A percentile compares a stretch with the other conserved stretches of the same genome.
phyloP scores from a whole-genome alignment of 2,113 vertebrate species.

The Geococcyx californianus region DNA sequence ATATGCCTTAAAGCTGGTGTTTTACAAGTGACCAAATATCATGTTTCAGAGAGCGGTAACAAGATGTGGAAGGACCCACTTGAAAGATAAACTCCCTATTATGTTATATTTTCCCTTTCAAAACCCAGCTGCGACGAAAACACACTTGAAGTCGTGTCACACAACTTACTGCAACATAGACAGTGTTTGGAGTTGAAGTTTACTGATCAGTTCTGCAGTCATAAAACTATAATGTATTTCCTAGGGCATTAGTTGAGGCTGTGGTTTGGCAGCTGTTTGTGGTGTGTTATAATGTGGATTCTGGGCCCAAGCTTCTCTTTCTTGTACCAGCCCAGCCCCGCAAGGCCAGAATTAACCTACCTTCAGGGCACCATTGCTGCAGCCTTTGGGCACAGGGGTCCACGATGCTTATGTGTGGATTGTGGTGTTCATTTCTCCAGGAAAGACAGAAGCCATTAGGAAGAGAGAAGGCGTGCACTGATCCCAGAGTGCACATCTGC shows the following conservation, averaged over 20 bases:
- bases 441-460: not conserved
- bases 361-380: not conserved
- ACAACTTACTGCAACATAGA: not conserved
- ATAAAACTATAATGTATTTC: not conserved
- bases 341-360: not conserved
- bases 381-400: not conserved
- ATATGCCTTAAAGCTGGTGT: not conserved
- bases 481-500: not conserved
- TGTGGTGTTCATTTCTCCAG: not conserved
- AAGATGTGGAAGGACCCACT: not conserved
- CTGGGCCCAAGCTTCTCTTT: not conserved
- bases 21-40: not conserved
- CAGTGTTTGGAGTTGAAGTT: not conserved
- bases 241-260: not conserved
- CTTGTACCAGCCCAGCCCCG: not conserved
- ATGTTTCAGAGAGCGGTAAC: not conserved
- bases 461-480: fast-evolving
- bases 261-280: not conserved
- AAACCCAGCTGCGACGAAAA: not conserved
- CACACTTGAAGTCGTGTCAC: not conserved
- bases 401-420: not conserved
- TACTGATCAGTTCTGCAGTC: not conserved
- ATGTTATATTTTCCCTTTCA: not conserved
- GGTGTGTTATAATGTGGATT: not conserved
- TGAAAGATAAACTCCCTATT: not conserved